These are phyloP conservation scores for Habropoda laboriosa DNA, from an alignment of 1,140 invertebrate species.

Conservation along the genomic window DNA sequence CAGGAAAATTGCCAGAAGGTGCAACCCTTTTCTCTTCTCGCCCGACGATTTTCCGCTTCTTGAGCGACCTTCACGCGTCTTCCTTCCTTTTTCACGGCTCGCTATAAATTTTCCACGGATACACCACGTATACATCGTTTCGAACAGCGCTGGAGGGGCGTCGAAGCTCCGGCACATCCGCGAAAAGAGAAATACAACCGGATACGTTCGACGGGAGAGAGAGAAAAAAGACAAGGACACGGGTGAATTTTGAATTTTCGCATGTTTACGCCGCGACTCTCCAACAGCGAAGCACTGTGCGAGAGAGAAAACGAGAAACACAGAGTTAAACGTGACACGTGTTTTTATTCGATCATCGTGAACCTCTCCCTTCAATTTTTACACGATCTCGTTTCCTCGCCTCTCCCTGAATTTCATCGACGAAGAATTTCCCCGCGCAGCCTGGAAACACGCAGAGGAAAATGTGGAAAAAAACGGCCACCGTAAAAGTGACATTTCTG, in stretches of 20 bases:
- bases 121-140: too few relatives aligned
- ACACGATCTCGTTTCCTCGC: conserved; percentile 4
- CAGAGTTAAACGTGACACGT: conserved; percentile 26
- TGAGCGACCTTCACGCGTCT: too few relatives aligned
- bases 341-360: conserved; percentile 31
- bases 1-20: background rate
- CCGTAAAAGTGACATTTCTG: too few relatives aligned
- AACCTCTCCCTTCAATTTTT: conserved; percentile 28
- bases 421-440: background rate
- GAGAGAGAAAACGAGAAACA: background rate
- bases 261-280: background rate
- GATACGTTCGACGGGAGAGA: background rate
- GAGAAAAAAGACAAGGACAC: background rate
- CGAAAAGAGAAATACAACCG: too few relatives aligned
- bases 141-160: too few relatives aligned
- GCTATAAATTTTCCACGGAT: background rate
- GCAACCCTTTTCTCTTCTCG: background rate
- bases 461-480: too few relatives aligned
- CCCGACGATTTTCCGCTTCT: background rate
- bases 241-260: conserved; percentile 12
- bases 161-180: too few relatives aligned
- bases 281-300: background rate
- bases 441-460: too few relatives aligned
- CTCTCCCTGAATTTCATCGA: background rate
- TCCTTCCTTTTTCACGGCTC: background rate